Evolutionary conservation across 2,797 vertebrate species (phyloP).

Genomic region (Oophaga sylvatica): DNA sequence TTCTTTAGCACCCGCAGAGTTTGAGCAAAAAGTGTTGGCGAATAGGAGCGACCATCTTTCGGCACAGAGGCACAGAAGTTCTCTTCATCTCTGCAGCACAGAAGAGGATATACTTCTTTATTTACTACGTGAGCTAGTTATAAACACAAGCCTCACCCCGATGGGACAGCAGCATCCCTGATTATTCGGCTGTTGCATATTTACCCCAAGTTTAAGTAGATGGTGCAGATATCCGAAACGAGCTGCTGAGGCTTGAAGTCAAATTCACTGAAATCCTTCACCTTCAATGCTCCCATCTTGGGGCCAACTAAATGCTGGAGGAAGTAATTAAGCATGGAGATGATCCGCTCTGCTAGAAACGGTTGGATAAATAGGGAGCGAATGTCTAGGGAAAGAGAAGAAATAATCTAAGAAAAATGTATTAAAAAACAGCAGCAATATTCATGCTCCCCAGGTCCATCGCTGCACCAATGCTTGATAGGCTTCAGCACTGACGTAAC

Average conservation of each 20-base stretch:
- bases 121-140: not conserved
- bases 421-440: not conserved
- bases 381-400: conserved; percentile 80
- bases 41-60: conserved; percentile 96
- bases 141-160: too few species aligned
- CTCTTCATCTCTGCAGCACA: conserved; percentile 84
- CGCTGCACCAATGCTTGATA: too few species aligned
- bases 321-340: conserved; percentile 99
- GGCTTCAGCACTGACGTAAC: too few species aligned
- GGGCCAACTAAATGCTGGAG: conserved; percentile 96
- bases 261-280: conserved; percentile 99
- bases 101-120: not conserved
- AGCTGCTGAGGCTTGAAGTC: conserved; percentile 99
- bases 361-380: conserved; percentile 94
- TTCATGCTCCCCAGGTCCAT: too few species aligned
- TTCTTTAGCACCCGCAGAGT: conserved; percentile 94
- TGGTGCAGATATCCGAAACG: conserved; percentile 97
- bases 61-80: conserved; percentile 96
- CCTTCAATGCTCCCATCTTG: conserved; percentile 98
- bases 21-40: conserved; percentile 92
- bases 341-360: conserved; percentile 95
- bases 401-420: not conserved
- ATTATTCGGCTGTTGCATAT: conserved; percentile 28
- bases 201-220: conserved; percentile 97
- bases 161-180: not conserved